These are phyloP conservation scores for Gonatopus flavifemur DNA, from an alignment of 1,140 invertebrate species.

Conservation along the genomic window DNA sequence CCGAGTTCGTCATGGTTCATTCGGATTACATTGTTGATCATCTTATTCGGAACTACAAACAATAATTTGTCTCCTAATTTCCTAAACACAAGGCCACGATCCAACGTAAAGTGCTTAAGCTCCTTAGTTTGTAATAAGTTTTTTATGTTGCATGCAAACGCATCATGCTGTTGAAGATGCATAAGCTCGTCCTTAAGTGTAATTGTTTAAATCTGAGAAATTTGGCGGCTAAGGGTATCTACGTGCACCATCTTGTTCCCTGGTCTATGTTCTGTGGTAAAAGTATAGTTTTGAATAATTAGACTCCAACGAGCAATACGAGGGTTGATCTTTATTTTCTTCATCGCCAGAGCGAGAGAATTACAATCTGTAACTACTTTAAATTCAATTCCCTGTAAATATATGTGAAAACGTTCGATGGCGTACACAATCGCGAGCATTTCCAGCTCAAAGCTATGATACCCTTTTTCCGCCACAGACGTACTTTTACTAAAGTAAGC, in stretches of 20 bases:
- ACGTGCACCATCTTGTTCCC: neutral
- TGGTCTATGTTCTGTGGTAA: neutral
- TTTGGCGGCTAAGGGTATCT: neutral
- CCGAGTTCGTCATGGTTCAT: neutral
- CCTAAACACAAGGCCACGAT: neutral
- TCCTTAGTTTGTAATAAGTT: neutral
- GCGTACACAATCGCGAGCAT: neutral
- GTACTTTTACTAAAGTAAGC: neutral
- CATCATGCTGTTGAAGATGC: too few species aligned
- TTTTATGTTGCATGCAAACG: neutral
- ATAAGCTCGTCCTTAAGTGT: neutral
- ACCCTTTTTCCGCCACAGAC: neutral
- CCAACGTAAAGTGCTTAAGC: neutral
- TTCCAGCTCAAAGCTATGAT: neutral
- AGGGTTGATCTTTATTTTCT: neutral
- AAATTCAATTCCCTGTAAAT: neutral
- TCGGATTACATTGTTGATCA: neutral
- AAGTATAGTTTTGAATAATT: too few species aligned
- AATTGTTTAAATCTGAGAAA: too few species aligned
- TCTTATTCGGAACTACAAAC: neutral
- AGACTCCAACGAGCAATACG: neutral
- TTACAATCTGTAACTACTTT: neutral
- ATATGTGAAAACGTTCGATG: neutral
- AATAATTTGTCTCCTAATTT: neutral
- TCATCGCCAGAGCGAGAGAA: neutral